Percentiles rank a stretch among this genome's conserved stretches.
Evolutionary conservation across 23 tunicate species (phyloP).

Genomic region (Halocynthia aurantium): DNA sequence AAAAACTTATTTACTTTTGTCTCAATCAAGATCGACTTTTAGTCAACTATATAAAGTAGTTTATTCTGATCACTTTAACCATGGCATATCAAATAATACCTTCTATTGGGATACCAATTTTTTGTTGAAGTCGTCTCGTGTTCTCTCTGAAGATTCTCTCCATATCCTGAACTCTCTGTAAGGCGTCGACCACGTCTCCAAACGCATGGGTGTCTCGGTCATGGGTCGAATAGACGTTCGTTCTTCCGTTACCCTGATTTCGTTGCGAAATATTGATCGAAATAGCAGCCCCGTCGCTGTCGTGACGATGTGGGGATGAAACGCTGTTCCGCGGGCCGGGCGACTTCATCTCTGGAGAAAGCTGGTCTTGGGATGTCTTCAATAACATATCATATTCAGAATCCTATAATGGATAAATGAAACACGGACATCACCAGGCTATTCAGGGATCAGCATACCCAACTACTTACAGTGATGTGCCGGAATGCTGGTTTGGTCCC

Average conservation of each 20-base stretch:
- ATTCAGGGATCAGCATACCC: background rate
- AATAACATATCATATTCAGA: background rate
- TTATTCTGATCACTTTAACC: no score
- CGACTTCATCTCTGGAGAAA: background rate
- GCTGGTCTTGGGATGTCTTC: background rate
- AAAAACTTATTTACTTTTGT: no score
- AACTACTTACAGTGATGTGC: background rate
- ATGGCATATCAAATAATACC: constrained; percentile 1
- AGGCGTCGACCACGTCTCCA: constrained; percentile 20
- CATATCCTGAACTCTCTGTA: constrained; percentile 18
- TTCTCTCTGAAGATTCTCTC: constrained; percentile 14
- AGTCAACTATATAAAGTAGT: no score
- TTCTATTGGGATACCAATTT: constrained; percentile 12
- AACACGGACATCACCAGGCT: background rate
- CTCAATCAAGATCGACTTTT: no score
- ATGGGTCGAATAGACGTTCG: background rate
- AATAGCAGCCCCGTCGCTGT: background rate
- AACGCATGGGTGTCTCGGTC: constrained; percentile 11
- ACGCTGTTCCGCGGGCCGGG: background rate
- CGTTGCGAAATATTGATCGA: background rate
- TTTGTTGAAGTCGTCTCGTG: constrained; percentile 17
- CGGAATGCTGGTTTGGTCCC: background rate
- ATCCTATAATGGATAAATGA: background rate
- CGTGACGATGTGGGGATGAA: background rate
- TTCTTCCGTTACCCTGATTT: background rate